Conservation (phyloP, 2,113 vertebrate genomes). For the Meriones unguiculatus region DNA sequence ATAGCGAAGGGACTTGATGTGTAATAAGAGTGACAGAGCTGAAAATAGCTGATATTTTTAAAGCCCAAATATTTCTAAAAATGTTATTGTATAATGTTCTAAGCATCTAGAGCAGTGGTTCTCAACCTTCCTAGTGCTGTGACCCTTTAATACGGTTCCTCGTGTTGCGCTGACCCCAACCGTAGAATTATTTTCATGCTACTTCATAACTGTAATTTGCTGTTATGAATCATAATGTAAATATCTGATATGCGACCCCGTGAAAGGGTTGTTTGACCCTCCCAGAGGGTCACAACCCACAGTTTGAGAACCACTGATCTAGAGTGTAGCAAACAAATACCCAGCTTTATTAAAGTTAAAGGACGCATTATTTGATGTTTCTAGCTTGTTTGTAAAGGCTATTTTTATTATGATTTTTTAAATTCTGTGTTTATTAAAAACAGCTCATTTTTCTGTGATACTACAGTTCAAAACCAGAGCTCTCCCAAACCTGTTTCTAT, state of each 20-base stretch:
- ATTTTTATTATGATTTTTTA: not conserved
- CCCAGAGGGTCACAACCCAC: not conserved
- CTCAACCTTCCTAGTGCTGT: not conserved
- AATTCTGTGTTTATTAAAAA: not conserved
- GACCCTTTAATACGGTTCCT: not conserved
- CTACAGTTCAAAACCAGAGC: not conserved
- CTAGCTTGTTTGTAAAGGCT: not conserved
- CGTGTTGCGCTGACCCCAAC: not conserved
- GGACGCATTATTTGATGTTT: not conserved
- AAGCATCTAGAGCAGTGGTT: not conserved
- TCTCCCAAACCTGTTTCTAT: not conserved
- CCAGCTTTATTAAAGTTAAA: not conserved
- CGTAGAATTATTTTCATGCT: not conserved
- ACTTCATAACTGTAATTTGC: not conserved
- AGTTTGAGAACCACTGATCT: not conserved
- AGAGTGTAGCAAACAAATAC: not conserved
- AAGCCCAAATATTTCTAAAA: not conserved
- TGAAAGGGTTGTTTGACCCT: not conserved
- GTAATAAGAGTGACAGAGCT: not conserved
- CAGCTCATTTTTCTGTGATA: not conserved
- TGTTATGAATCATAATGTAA: not conserved
- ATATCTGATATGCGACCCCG: not conserved
- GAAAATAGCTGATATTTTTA: slow-evolving; percentile 2
- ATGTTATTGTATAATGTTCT: slow-evolving; percentile 1
- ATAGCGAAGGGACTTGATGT: slow-evolving; percentile 15